Evolutionary conservation across 2,797 vertebrate species (phyloP), one percentile per base, ranked within the genome.

Genomic region (Microcaecilia unicolor): DNA sequence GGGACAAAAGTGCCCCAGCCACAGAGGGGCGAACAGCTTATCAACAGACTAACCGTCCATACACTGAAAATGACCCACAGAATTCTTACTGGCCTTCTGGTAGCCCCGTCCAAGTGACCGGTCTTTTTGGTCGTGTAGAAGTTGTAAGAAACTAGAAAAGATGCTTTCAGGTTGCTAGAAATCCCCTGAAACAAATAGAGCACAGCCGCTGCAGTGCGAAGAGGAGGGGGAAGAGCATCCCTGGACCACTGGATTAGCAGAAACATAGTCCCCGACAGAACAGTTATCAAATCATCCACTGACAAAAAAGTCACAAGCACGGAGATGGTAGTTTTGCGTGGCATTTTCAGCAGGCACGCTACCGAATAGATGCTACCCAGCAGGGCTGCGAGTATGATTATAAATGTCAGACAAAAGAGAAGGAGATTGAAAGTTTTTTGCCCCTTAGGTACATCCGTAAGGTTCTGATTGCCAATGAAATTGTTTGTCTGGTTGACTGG

Each of bases 181-280:
- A 97, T 72, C 6, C 92, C 93, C 61, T 97, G 96, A 63, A 94
- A 91, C 34, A 93, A 63, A 64, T 98, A 98, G 0, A 94, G 58
- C 28, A 93, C 79, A 2, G 91, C 96, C 1, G 92, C 88, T 22
- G 86, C 53, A 36, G 84, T 81, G 74, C 96, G 99, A 33, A 91
- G 55, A 26, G 72, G 41, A 37, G 51, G 67, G 10, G 64, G 63
- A 2, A 73, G 57, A 14, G 28, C 46, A 6, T 71, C 56, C 0
- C 51, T 35, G 11, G 80, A 76, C 96, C 91, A 93, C 64, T 91
- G 93, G 2, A 70, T 47, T 34, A 90, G 44, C 83, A 91, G 70
- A 64, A 97, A 93, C 28, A 97, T 59, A 32, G 81, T 81, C 23
- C 88, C 78, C 1, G 95, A 84, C 14, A 87, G 74, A 42, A 90